A percentile compares a stretch with the other conserved stretches of the same genome.
Evolutionary conservation across 2,888 invertebrate genomes (phyloP).

Genomic region (Nasonovia ribisnigri): DNA sequence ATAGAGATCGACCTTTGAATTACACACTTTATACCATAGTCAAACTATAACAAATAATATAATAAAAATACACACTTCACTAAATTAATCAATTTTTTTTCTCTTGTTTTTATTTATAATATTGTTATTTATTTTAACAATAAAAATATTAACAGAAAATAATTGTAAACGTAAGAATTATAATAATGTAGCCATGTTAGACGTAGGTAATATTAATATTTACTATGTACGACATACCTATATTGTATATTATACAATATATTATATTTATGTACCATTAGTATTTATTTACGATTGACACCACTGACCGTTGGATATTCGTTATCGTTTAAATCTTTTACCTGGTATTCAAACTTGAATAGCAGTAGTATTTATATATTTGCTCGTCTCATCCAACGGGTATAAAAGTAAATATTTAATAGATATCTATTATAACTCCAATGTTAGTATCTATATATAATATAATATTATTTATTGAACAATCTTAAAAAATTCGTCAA

Average conservation of each 20-base stretch:
- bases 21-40: neutral
- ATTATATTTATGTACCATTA: neutral
- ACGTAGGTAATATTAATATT: neutral
- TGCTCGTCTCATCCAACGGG: neutral
- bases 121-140: neutral
- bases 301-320: neutral
- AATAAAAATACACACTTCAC: neutral
- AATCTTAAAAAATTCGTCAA: neutral
- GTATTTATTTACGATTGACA: neutral
- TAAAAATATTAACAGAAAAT: neutral
- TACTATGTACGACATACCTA: neutral
- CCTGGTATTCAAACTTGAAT: neutral
- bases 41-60: neutral
- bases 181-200: neutral
- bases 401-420: neutral
- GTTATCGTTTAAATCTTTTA: neutral
- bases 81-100: neutral
- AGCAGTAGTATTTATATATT: neutral
- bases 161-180: neutral
- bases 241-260: too few species aligned
- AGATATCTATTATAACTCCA: neutral
- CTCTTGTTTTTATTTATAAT: neutral
- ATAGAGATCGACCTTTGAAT: neutral
- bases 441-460: neutral
- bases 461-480: neutral